Percentiles rank a stretch among this genome's conserved stretches.
Evolutionary conservation across 2,113 vertebrate species (phyloP).

Genomic region (Cryptotis parvus): DNA sequence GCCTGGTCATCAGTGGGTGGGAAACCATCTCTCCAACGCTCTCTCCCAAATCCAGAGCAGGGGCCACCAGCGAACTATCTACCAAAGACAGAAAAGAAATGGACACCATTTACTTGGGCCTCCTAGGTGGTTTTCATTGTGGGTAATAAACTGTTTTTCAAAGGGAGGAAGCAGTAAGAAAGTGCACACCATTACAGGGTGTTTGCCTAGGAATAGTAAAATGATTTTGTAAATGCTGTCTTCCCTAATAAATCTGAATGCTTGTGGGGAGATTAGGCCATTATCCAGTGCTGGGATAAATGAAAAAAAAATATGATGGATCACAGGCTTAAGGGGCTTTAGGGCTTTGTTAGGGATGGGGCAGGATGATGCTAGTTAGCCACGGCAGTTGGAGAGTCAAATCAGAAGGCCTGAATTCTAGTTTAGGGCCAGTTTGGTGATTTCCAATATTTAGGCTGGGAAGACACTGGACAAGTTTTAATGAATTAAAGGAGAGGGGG

Average conservation of each 20-base stretch:
- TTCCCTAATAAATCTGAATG: conserved; percentile 50
- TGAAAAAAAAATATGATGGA: conserved; percentile 60
- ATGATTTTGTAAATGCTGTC: conserved; percentile 60
- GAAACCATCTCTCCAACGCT: background rate
- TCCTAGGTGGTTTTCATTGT: conserved; percentile 68
- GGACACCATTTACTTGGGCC: conserved; percentile 21
- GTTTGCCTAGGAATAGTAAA: background rate
- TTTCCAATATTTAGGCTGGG: background rate
- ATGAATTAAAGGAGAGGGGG: background rate
- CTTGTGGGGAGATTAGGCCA: conserved; percentile 66
- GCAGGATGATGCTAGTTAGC: conserved; percentile 59
- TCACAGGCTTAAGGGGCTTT: conserved; percentile 74
- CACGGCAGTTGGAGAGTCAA: conserved; percentile 69
- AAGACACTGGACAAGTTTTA: conserved; percentile 14
- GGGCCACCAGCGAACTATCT: background rate
- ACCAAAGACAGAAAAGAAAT: conserved; percentile 12
- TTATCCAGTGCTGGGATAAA: conserved; percentile 4
- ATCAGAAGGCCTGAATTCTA: background rate
- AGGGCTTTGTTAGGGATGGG: conserved; percentile 49
- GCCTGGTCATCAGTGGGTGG: background rate
- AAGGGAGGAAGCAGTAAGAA: background rate
- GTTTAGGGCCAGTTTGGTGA: background rate
- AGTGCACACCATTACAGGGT: background rate
- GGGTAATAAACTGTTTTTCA: conserved; percentile 58
- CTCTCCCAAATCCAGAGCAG: background rate